These are phyloP conservation scores for Ips typographus DNA, from an alignment of 1,140 invertebrate genomes.

Conservation along the genomic window DNA sequence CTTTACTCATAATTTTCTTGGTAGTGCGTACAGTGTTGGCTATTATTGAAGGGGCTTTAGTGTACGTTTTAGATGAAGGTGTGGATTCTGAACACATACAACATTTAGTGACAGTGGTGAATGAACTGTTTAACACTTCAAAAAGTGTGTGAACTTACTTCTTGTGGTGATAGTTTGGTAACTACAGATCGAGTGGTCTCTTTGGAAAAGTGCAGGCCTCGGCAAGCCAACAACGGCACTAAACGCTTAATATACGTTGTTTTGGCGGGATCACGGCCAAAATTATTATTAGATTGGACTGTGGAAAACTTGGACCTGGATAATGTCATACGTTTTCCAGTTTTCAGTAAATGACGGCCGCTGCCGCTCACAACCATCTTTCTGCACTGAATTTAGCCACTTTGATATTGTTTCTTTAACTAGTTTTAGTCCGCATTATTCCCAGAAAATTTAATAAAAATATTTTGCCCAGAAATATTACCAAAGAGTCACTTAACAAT, in stretches of 20 bases:
- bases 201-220: constrained; percentile 42
- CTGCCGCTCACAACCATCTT: constrained; percentile 37
- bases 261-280: background rate
- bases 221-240: constrained; percentile 27
- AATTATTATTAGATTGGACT: constrained; percentile 10
- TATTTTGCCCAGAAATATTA: too few relatives aligned
- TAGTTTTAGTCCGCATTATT: too few relatives aligned
- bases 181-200: constrained; percentile 38
- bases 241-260: constrained; percentile 10
- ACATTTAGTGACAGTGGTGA: background rate
- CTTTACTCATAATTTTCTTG: background rate
- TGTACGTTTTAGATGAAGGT: background rate
- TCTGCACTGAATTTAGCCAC: too few relatives aligned
- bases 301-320: constrained; percentile 35
- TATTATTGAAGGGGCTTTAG: background rate
- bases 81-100: too few relatives aligned
- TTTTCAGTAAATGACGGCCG: constrained; percentile 33
- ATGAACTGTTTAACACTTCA: background rate
- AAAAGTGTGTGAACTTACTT: constrained; percentile 39
- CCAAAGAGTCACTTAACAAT: too few relatives aligned
- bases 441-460: too few relatives aligned
- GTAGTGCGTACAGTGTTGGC: background rate
- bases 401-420: too few relatives aligned
- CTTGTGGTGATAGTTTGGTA: constrained; percentile 47
- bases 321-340: constrained; percentile 35